These are phyloP conservation scores for Pseudachorutes palmiensis DNA, from an alignment of 1,140 invertebrate species.

Conservation along the genomic window DNA sequence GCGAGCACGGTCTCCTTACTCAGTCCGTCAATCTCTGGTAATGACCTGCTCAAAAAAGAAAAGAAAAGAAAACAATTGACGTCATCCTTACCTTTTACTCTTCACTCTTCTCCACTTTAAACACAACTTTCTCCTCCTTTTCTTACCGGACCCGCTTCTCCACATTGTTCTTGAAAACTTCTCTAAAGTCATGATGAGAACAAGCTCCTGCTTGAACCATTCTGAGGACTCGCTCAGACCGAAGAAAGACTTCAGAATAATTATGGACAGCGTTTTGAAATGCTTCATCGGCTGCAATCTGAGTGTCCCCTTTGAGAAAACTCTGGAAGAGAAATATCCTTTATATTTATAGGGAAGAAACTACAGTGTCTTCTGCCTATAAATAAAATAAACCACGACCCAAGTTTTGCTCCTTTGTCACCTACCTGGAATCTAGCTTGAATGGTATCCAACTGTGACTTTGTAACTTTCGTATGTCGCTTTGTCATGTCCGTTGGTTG, in stretches of 20 bases:
- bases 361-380: background rate
- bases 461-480: conserved; percentile 85
- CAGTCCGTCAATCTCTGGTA: conserved; percentile 97
- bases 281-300: conserved; percentile 97
- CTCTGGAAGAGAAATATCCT: conserved; percentile 50
- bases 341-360: background rate
- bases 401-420: no score
- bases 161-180: conserved; percentile 96
- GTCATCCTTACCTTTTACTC: no score
- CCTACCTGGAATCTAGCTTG: conserved; percentile 84
- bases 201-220: conserved; percentile 94
- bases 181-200: conserved; percentile 94
- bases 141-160: conserved; percentile 88
- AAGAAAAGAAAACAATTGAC: background rate
- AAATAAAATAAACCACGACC: no score
- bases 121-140: no score
- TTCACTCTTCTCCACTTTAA: no score
- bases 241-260: conserved; percentile 94
- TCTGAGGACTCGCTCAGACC: conserved; percentile 86
- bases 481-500: conserved; percentile 96
- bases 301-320: conserved; percentile 88
- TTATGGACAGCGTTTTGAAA: conserved; percentile 98
- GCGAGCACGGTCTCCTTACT: conserved; percentile 98
- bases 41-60: conserved; percentile 55
- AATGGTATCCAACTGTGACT: conserved; percentile 90